phyloP scores from a whole-genome alignment of 2,797 vertebrate species.

The Dallia pectoralis region DNA sequence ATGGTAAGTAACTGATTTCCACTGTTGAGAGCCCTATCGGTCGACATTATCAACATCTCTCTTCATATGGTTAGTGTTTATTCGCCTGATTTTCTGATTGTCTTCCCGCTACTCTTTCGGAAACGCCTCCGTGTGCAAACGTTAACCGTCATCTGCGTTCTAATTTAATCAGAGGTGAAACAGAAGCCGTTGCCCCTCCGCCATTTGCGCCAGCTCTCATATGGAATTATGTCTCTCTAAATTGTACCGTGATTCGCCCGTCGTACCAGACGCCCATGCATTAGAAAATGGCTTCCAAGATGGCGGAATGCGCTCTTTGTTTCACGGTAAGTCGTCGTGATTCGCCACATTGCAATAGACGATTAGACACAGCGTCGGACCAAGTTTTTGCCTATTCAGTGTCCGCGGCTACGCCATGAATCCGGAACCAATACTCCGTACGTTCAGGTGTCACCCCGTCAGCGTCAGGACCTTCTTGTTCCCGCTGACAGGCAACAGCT shows the following conservation, averaged over 20 bases:
- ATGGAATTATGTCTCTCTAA: constrained; percentile 23
- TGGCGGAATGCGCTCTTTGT: constrained; percentile 60
- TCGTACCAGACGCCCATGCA: constrained; percentile 26
- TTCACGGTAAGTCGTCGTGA: constrained; percentile 52
- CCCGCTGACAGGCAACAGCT: constrained; percentile 65
- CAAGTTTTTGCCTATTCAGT: constrained; percentile 49
- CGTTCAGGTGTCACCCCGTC: constrained; percentile 58
- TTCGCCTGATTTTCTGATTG: not conserved
- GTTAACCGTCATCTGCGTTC: not conserved
- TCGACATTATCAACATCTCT: not conserved
- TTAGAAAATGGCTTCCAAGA: constrained; percentile 69
- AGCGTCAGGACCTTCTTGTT: constrained; percentile 31
- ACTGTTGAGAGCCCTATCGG: not conserved
- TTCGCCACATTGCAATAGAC: constrained; percentile 56
- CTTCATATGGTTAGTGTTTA: not conserved
- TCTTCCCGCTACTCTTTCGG: not conserved
- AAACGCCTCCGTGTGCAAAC: not conserved
- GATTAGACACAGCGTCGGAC: constrained; percentile 65
- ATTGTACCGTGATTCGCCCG: constrained; percentile 26
- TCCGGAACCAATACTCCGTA: constrained; percentile 68
- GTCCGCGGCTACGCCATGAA: constrained; percentile 54
- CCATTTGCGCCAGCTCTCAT: constrained; percentile 4
- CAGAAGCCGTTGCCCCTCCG: not conserved
- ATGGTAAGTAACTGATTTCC: not conserved
- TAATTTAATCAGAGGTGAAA: not conserved